Evolutionary conservation across 2,113 vertebrate genomes (phyloP).

Genomic region (Amphiprion percula): DNA sequence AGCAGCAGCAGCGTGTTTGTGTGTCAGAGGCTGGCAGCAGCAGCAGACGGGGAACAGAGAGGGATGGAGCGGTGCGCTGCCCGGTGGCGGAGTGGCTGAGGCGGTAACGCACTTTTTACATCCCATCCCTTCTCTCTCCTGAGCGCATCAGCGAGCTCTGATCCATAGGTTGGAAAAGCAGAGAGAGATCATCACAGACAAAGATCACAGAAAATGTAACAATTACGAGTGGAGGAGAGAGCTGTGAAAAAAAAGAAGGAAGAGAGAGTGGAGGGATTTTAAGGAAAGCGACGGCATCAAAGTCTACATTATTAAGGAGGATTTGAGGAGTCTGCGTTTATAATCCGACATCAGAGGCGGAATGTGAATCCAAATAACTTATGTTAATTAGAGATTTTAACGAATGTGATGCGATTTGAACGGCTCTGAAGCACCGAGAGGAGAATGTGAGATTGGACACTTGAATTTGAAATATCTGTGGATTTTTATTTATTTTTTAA

Average conservation of each 20-base stretch:
- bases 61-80: conserved; percentile 66
- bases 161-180: conserved; percentile 58
- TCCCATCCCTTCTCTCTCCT: conserved; percentile 44
- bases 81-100: conserved; percentile 70
- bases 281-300: conserved; percentile 63
- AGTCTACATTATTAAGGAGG: conserved; percentile 71
- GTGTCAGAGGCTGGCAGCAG: conserved; percentile 23
- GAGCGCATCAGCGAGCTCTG: conserved; percentile 58
- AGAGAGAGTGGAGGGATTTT: conserved; percentile 23
- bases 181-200: conserved; percentile 39
- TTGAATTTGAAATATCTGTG: conserved; percentile 42
- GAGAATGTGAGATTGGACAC: conserved; percentile 38
- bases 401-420: conserved; percentile 59
- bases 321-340: conserved; percentile 71
- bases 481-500: not conserved
- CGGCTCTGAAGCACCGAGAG: conserved; percentile 40
- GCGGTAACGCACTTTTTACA: conserved; percentile 56
- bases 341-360: conserved; percentile 77
- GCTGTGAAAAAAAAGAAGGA: not conserved
- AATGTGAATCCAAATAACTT: conserved; percentile 74
- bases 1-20: not conserved
- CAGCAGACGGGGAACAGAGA: conserved; percentile 39
- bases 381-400: conserved; percentile 70
- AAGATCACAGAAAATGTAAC: conserved; percentile 63
- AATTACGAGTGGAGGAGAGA: conserved; percentile 46